phyloP scores from a whole-genome alignment of 2,113 vertebrate species.

The Tauraco erythrolophus region DNA sequence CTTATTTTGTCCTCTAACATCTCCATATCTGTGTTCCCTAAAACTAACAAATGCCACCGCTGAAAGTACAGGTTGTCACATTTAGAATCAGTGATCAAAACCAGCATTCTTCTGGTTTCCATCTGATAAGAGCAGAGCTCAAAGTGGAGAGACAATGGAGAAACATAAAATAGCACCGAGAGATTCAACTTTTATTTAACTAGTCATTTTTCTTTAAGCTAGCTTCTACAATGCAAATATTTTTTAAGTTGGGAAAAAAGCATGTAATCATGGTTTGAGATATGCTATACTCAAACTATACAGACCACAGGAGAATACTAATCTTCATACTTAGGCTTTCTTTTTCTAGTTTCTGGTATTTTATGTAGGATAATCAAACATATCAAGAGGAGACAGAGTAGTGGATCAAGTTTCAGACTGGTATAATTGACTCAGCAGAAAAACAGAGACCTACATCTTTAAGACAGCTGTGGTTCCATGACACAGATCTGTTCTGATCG shows the following conservation, averaged over 20 bases:
- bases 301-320: background rate
- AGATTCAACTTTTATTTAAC: background rate
- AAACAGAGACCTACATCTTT: background rate
- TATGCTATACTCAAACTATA: background rate
- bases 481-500: background rate
- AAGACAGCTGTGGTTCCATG: background rate
- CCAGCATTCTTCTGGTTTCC: constrained; percentile 21
- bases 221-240: background rate
- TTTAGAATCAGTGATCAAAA: constrained; percentile 38
- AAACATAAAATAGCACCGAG: background rate
- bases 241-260: background rate
- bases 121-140: constrained; percentile 10
- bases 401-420: background rate
- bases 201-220: background rate
- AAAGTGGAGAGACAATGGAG: constrained; percentile 7
- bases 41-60: background rate
- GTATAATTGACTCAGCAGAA: background rate
- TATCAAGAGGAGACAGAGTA: background rate
- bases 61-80: constrained; percentile 24
- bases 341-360: background rate
- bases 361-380: background rate
- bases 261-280: background rate
- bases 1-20: background rate
- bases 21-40: background rate
- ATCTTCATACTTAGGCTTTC: background rate